A percentile compares a stretch with the other conserved stretches of the same genome.
Evolutionary conservation across 1,140 invertebrate species (phyloP).

Genomic region (Neodiprion virginianus): DNA sequence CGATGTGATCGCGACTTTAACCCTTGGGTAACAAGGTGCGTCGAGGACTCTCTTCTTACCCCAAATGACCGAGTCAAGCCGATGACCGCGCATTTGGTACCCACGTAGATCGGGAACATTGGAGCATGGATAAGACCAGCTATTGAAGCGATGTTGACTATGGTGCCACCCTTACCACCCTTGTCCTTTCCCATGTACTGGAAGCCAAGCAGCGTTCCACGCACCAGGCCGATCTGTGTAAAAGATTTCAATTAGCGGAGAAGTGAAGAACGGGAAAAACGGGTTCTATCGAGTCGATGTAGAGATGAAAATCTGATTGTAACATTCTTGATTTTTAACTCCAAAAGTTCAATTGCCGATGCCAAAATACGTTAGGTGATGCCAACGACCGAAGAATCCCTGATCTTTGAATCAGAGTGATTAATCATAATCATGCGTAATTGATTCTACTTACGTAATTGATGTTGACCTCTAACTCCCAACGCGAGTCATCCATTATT

Average conservation of each 20-base stretch:
- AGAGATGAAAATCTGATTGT: constrained; percentile 9
- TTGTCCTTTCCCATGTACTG: constrained; percentile 52
- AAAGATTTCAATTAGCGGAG: background rate
- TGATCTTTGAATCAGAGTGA: no score
- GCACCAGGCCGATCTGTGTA: constrained; percentile 31
- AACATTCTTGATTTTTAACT: background rate
- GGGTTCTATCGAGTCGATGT: constrained; percentile 13
- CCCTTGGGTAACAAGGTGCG: no score
- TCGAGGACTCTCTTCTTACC: constrained; percentile 19
- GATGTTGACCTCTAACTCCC: constrained; percentile 56
- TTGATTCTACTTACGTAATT: constrained; percentile 53
- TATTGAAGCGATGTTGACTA: constrained; percentile 51
- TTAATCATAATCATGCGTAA: no score
- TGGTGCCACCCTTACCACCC: constrained; percentile 49
- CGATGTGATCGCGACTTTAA: no score
- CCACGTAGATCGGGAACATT: constrained; percentile 56
- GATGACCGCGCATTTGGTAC: constrained; percentile 59
- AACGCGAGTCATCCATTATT: constrained; percentile 61
- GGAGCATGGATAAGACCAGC: constrained; percentile 47
- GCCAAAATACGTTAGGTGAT: no score
- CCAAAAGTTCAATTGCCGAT: no score
- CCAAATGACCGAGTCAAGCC: constrained; percentile 56
- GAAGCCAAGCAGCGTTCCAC: constrained; percentile 45
- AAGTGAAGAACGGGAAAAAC: constrained; percentile 12
- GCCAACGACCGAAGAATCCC: no score